Conservation (phyloP, 2,797 vertebrate species). For the Chanos chanos region DNA sequence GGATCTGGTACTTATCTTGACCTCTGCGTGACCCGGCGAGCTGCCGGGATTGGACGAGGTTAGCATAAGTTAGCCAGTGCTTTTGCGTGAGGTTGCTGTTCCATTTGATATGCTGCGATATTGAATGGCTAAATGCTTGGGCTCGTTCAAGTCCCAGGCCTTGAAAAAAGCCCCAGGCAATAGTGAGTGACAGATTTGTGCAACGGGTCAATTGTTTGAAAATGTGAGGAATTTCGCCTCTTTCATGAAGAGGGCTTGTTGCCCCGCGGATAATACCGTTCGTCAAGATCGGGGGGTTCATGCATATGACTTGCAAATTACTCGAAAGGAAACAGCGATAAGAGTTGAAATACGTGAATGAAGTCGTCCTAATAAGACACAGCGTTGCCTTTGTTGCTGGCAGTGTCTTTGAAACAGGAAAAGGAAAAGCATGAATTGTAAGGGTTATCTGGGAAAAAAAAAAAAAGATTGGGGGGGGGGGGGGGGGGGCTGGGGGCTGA, state of each 20-base stretch:
- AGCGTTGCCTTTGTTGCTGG: constrained; percentile 54
- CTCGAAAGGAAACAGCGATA: constrained; percentile 52
- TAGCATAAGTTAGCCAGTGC: no score
- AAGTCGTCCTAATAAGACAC: constrained; percentile 58
- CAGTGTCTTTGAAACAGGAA: constrained; percentile 49
- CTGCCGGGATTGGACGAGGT: no score
- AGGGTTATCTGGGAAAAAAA: constrained; percentile 65
- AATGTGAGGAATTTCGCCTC: background rate
- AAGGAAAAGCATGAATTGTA: constrained; percentile 48
- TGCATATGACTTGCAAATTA: constrained; percentile 60
- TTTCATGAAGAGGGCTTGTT: background rate
- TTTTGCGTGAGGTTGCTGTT: no score
- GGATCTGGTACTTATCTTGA: no score
- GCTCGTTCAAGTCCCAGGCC: background rate
- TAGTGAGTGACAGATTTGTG: constrained; percentile 9
- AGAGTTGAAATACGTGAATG: constrained; percentile 48
- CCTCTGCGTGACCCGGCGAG: no score
- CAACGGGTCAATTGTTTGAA: constrained; percentile 17
- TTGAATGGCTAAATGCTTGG: background rate
- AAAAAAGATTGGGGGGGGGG: no score
- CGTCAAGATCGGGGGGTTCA: constrained; percentile 57
- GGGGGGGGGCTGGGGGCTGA: no score
- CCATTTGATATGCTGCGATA: background rate
- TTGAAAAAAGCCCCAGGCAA: constrained; percentile 6
- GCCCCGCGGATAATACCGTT: constrained; percentile 30